Conservation (phyloP, 2,113 vertebrate genomes). For the Salminus brasiliensis region DNA sequence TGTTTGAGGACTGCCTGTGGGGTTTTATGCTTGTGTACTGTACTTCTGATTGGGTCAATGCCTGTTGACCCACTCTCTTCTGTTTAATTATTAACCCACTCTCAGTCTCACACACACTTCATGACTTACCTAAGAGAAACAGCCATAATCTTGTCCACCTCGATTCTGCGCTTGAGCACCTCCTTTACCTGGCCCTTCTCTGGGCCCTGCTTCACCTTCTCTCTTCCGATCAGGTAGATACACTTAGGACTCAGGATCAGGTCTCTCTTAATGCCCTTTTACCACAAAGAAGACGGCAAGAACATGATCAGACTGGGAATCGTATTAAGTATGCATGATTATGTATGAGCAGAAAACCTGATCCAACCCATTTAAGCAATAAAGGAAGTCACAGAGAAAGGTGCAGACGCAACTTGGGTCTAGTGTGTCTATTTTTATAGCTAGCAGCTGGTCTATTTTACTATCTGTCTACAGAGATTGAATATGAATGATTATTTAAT, state of each 20-base stretch:
- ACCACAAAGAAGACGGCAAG: neutral
- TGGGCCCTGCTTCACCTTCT: slow-evolving; percentile 94
- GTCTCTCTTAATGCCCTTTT: slow-evolving; percentile 90
- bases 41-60: neutral
- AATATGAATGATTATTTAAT: no score
- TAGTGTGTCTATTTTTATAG: no score
- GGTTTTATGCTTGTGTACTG: neutral
- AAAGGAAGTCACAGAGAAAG: no score
- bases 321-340: neutral
- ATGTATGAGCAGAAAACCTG: neutral
- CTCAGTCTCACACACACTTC: neutral
- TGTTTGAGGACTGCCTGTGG: neutral
- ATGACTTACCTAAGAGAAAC: slow-evolving; percentile 88
- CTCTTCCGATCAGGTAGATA: slow-evolving; percentile 92
- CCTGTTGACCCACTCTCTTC: neutral
- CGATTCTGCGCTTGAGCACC: slow-evolving; percentile 89
- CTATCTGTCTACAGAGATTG: no score
- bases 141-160: slow-evolving; percentile 88
- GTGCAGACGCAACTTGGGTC: no score
- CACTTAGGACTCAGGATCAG: slow-evolving; percentile 92
- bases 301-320: slow-evolving; percentile 18
- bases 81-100: slow-evolving; percentile 24
- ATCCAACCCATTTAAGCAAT: no score
- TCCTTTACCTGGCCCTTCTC: slow-evolving; percentile 94
- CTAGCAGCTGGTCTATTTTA: no score